Conservation (phyloP, 2,113 vertebrate genomes). For the Cyanoderma ruficeps region DNA sequence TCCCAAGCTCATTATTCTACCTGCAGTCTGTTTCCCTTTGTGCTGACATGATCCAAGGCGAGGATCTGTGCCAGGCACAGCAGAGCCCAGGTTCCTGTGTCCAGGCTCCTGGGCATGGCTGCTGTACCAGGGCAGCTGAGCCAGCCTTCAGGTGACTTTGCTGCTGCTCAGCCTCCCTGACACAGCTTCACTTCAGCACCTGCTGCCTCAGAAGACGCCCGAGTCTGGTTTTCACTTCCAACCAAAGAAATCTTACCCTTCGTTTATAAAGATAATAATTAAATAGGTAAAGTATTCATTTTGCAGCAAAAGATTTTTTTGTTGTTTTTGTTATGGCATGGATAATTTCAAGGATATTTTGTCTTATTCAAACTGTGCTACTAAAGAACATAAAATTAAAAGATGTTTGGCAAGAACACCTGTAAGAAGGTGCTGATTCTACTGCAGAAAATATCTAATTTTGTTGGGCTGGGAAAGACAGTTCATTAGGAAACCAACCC, state of each 20-base stretch:
- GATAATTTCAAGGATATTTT: background rate
- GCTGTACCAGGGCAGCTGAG: background rate
- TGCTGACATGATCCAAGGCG: background rate
- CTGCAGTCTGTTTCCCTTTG: background rate
- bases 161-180: background rate
- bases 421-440: background rate
- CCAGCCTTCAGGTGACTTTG: background rate
- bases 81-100: rapidly evolving
- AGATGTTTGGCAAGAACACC: background rate
- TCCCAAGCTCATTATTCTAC: background rate
- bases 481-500: background rate
- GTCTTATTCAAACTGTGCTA: background rate
- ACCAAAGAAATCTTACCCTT: background rate
- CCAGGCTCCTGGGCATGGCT: background rate
- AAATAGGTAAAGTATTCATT: background rate
- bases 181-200: background rate
- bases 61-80: background rate
- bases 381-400: background rate
- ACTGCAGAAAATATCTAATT: background rate
- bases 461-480: background rate
- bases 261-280: background rate
- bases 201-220: background rate
- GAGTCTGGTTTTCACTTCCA: background rate
- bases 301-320: rapidly evolving
- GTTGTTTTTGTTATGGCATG: background rate